Evolutionary conservation across 30 jellyfish, hydroid and myxozoan species (phyloP).

Genomic region (Aurelia sp.): DNA sequence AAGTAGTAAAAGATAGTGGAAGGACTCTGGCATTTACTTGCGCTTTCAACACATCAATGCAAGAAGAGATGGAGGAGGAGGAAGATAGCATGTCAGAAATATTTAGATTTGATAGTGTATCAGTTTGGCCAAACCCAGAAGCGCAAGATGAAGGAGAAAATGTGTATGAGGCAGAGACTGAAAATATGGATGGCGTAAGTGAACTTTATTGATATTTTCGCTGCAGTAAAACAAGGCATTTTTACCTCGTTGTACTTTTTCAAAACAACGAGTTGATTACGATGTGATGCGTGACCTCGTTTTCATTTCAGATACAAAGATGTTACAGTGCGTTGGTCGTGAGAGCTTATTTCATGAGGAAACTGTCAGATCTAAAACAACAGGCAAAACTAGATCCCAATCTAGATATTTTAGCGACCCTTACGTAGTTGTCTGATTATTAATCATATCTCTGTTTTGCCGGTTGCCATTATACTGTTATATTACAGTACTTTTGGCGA

Average conservation of each 20-base stretch:
- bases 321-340: no score
- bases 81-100: slow-evolving; percentile 39
- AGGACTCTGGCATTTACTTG: slow-evolving; percentile 77
- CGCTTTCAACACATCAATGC: slow-evolving; percentile 61
- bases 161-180: slow-evolving; percentile 91
- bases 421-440: no score
- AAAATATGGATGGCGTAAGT: slow-evolving; percentile 92
- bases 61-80: slow-evolving; percentile 73
- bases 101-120: slow-evolving; percentile 85
- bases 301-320: no score
- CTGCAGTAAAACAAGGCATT: background rate
- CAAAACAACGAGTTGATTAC: no score
- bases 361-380: no score
- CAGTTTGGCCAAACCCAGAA: slow-evolving; percentile 59
- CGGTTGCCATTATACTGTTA: no score
- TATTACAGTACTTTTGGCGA: no score
- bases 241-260: background rate
- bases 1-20: slow-evolving; percentile 81
- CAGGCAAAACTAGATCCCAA: no score
- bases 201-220: background rate
- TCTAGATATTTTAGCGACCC: no score
- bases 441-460: no score
- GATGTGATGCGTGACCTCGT: no score
- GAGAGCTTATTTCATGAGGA: no score
- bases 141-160: slow-evolving; percentile 62